A percentile compares a stretch with the other conserved stretches of the same genome.
Evolutionary conservation across 2,113 vertebrate species (phyloP).

Genomic region (Siniperca chuatsi): DNA sequence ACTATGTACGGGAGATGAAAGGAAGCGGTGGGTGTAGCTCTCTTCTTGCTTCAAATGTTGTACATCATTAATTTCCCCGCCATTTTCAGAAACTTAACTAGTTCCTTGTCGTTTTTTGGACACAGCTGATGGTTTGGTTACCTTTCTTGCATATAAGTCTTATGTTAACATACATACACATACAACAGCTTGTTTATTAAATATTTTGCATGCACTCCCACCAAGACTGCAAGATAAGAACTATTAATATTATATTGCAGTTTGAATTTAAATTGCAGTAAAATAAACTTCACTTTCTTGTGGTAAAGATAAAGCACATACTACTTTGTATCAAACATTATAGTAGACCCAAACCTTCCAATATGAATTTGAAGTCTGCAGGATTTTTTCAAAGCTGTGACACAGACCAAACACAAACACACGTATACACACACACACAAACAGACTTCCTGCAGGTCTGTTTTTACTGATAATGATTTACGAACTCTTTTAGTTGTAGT

Average conservation of each 20-base stretch:
- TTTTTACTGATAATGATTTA: conserved; percentile 15
- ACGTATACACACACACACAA: background rate
- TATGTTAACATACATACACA: background rate
- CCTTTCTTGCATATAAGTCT: background rate
- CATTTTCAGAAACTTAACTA: background rate
- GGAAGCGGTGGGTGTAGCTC: conserved; percentile 87
- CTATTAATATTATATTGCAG: background rate
- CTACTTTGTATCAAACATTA: background rate
- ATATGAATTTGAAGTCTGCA: background rate
- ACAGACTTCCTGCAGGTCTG: conserved; percentile 19
- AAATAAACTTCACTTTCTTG: conserved; percentile 1
- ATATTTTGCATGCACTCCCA: background rate
- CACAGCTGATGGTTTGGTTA: background rate
- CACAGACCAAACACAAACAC: too few relatives aligned
- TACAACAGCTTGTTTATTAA: background rate
- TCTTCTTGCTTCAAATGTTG: background rate
- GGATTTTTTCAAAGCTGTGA: too few relatives aligned
- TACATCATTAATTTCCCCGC: background rate
- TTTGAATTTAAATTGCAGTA: background rate
- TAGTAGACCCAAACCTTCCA: background rate
- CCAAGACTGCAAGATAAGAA: background rate
- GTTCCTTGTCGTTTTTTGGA: background rate
- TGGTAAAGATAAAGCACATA: too few relatives aligned
- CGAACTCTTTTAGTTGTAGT: conserved; percentile 7
- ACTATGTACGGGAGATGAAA: conserved; percentile 97